Evolutionary conservation across 2,888 invertebrate genomes (phyloP).

Genomic region (Scelioninae gen. 1): DNA sequence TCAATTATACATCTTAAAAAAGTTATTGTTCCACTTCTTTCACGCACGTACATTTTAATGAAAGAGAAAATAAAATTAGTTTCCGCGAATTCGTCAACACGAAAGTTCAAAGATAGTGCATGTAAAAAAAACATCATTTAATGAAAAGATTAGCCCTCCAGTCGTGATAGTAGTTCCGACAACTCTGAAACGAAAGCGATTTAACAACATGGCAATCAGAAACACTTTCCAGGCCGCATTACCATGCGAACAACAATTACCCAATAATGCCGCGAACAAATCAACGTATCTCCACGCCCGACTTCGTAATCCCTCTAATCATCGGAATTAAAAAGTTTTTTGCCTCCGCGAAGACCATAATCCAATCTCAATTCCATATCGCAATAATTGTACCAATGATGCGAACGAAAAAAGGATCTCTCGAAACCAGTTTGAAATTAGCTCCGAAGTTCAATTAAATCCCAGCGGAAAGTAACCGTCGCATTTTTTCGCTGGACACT

Average conservation of each 20-base stretch:
- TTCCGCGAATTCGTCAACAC: constrained; percentile 13
- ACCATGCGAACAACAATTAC: constrained; percentile 49
- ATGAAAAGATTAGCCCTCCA: neutral
- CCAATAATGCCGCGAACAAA: constrained; percentile 46
- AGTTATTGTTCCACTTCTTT: no score
- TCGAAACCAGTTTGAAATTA: constrained; percentile 53
- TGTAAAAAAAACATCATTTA: neutral
- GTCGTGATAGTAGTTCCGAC: constrained; percentile 22
- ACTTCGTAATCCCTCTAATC: constrained; percentile 43
- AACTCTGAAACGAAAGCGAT: constrained; percentile 36
- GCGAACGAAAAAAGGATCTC: constrained; percentile 28
- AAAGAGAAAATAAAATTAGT: neutral
- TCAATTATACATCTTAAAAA: no score
- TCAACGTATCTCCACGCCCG: constrained; percentile 29
- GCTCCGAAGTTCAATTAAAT: constrained; percentile 52
- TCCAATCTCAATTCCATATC: constrained; percentile 53
- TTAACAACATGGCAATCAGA: constrained; percentile 38
- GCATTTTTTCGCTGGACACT: constrained; percentile 14
- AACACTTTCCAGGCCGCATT: constrained; percentile 45
- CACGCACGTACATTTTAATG: no score
- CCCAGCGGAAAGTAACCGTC: constrained; percentile 22
- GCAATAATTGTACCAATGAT: constrained; percentile 56
- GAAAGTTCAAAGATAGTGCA: neutral
- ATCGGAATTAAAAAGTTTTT: constrained; percentile 57
- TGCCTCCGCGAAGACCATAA: constrained; percentile 30